Base-by-base conservation (phyloP, 1,140 invertebrate genomes). In the Sipha flava region DNA sequence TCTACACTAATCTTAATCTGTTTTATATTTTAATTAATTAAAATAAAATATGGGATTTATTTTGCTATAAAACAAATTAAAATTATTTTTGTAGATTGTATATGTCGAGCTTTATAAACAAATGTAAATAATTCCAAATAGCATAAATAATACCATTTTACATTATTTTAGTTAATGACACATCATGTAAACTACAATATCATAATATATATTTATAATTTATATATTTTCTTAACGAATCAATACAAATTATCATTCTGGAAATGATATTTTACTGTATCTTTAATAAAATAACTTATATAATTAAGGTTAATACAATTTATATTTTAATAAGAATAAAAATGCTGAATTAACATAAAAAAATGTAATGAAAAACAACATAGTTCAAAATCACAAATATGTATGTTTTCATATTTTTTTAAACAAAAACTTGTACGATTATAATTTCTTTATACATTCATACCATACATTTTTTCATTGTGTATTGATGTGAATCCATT, bases 71-170 rank as follows among this genome's bases (percentile, higher is more conserved):
- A 72, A 73, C 34, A 52, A 49, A 73, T 54, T 43, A 73, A 34
- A 73, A 54, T 52, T 54, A 52, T 52, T 18, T 73, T 73, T 73
- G 47, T 73, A n/a, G 10, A 54, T 73, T 73, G 70, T 73, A 52
- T 10, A 73, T 7, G 70, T 37, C 49, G 47, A 43, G 49, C 16
- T 52, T 34, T 52, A 73, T 52, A 34, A 54, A 73, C 18, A 54
- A 37, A 73, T 73, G 70, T 73, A 52, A 54, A 73, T 73, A 73
- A 26, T 73, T 54, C n/a, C 47, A 34, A 73, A 54, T 21, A 29
- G 40, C 16, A 43, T 43, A 26, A 66, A 40, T 66, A 21, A 47
- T 70, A 29, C 14, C 23, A 29, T 70, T 70, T 70, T 29, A 70
- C 0, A 23, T 70, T 47, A 68, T 23, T 47, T 70, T 70, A 70